phyloP scores from a whole-genome alignment of 2,113 vertebrate species.

The Cyanistes caeruleus region DNA sequence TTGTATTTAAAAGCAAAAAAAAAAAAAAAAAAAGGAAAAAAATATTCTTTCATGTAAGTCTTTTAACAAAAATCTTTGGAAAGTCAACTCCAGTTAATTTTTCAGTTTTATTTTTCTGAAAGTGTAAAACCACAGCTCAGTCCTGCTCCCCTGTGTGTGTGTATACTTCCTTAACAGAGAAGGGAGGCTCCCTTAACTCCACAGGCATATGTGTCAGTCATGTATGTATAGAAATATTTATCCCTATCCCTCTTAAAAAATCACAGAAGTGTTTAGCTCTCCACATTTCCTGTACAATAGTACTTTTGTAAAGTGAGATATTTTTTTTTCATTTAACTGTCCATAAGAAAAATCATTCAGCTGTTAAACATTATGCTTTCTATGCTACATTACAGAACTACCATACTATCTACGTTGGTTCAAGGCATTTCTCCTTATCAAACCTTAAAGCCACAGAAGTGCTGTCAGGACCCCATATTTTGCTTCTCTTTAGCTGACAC shows the following conservation, averaged over 20 bases:
- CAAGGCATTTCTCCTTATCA: background rate
- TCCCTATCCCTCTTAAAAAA: background rate
- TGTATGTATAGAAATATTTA: background rate
- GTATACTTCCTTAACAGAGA: background rate
- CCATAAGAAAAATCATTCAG: background rate
- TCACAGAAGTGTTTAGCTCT: background rate
- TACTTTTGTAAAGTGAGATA: background rate
- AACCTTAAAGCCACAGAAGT: background rate
- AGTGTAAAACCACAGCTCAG: background rate
- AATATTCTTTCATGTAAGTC: background rate
- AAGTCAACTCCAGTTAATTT: background rate
- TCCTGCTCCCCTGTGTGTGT: background rate
- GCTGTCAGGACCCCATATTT: background rate
- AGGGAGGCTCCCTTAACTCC: background rate
- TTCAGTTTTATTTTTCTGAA: background rate
- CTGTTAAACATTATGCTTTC: background rate
- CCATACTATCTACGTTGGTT: background rate
- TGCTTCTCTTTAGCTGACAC: background rate
- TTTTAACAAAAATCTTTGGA: background rate
- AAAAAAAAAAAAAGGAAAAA: accelerated
- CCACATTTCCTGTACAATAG: background rate
- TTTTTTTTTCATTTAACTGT: background rate
- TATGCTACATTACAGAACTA: background rate
- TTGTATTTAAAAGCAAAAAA: background rate
- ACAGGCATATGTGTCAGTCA: accelerated